phyloP scores from a whole-genome alignment of 2,888 invertebrate genomes.

The Laspeyria flexula region DNA sequence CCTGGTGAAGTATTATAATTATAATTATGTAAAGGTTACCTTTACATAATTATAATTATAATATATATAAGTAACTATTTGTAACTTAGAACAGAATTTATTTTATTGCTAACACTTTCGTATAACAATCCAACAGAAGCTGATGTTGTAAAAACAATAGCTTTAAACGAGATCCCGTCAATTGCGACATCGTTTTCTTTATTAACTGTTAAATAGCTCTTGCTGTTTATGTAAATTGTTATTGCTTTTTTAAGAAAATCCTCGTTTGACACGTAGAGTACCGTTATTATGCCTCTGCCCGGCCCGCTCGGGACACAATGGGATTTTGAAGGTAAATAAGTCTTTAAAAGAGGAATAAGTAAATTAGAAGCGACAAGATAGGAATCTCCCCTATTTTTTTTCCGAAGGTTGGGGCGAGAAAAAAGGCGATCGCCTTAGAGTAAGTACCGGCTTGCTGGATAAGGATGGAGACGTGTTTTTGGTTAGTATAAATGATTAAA shows the following conservation, averaged over 20 bases:
- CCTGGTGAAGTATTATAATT: not conserved
- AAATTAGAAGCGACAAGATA: conserved; percentile 93
- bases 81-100: not conserved
- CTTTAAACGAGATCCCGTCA: conserved; percentile 76
- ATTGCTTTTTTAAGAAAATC: conserved; percentile 84
- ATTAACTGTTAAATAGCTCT: conserved; percentile 85
- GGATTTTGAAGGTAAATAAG: conserved; percentile 90
- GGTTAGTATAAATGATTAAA: not conserved
- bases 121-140: conserved; percentile 40
- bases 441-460: conserved; percentile 51
- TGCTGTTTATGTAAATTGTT: conserved; percentile 86
- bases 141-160: conserved; percentile 77
- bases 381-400: conserved; percentile 90
- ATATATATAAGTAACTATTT: not conserved
- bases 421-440: conserved; percentile 82
- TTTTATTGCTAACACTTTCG: not conserved
- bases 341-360: conserved; percentile 91
- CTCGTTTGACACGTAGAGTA: conserved; percentile 82
- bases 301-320: conserved; percentile 80
- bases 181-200: conserved; percentile 83
- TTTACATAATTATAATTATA: not conserved
- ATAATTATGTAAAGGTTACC: too few species aligned
- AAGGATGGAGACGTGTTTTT: conserved; percentile 57
- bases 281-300: conserved; percentile 75
- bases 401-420: conserved; percentile 76